Percentiles rank a stretch among this genome's conserved stretches.
phyloP scores from a whole-genome alignment of 2,797 vertebrate genomes.

The Falco cherrug region DNA sequence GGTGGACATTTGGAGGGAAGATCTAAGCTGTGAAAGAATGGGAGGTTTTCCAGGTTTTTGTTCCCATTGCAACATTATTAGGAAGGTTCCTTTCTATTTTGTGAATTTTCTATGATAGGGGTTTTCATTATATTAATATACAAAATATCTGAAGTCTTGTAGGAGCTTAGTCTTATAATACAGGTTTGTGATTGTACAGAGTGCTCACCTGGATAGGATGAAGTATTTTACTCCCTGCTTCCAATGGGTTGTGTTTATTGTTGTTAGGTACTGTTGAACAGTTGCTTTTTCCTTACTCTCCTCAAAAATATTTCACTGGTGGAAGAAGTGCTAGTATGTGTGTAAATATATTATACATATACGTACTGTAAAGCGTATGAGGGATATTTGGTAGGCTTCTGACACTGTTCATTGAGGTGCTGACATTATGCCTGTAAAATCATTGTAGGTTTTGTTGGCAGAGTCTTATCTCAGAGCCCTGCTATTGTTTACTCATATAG shows the following conservation, averaged over 20 bases:
- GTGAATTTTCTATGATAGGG: neutral
- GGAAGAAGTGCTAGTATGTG: neutral
- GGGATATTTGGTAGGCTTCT: neutral
- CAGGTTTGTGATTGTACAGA: neutral
- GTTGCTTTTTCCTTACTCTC: neutral
- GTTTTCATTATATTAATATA: neutral
- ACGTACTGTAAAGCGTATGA: neutral
- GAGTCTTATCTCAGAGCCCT: neutral
- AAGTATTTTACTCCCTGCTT: neutral
- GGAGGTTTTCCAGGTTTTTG: neutral
- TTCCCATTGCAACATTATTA: neutral
- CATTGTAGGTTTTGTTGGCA: neutral
- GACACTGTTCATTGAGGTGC: neutral
- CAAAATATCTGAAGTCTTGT: neutral
- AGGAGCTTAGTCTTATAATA: neutral
- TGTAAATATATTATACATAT: neutral
- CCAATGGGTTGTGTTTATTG: neutral
- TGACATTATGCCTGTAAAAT: neutral
- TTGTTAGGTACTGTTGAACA: neutral
- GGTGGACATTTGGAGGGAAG: neutral
- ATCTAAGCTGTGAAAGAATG: neutral
- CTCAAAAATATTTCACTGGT: neutral
- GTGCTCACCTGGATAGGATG: neutral
- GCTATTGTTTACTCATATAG: neutral
- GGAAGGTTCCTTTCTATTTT: neutral